phyloP scores from a whole-genome alignment of 2,113 vertebrate genomes.

The Callipepla californica region DNA sequence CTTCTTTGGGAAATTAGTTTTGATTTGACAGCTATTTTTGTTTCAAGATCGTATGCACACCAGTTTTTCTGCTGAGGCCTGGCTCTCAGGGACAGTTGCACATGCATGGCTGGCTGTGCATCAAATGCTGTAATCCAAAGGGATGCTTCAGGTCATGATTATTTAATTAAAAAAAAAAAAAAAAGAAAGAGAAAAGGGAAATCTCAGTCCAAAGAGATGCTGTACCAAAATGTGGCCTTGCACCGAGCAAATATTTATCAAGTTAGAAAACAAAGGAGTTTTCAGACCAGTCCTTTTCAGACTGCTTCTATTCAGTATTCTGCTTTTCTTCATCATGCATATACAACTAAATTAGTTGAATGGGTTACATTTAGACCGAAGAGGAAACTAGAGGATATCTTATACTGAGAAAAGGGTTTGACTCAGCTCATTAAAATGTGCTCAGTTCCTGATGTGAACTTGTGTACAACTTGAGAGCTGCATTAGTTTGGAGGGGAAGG shows the following conservation, averaged over 20 bases:
- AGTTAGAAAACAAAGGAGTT: neutral
- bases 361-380: neutral
- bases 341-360: neutral
- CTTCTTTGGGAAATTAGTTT: constrained; percentile 51
- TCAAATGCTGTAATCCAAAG: constrained; percentile 54
- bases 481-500: neutral
- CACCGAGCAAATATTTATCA: neutral
- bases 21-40: constrained; percentile 62
- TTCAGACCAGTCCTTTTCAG: neutral
- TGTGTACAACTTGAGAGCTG: neutral
- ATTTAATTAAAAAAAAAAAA: neutral
- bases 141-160: constrained; percentile 24
- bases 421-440: neutral
- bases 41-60: constrained; percentile 51
- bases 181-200: neutral
- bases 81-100: constrained; percentile 57
- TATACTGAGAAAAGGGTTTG: neutral
- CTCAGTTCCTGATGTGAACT: neutral
- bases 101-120: constrained; percentile 61
- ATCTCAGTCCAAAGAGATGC: neutral
- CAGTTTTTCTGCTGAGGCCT: constrained; percentile 41
- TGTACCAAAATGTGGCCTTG: neutral
- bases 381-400: neutral
- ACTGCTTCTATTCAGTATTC: neutral
- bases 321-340: neutral